Percentiles rank a stretch among this genome's conserved stretches.
Evolutionary conservation across 2,888 invertebrate species (phyloP).

Genomic region (Cenopis cana): DNA sequence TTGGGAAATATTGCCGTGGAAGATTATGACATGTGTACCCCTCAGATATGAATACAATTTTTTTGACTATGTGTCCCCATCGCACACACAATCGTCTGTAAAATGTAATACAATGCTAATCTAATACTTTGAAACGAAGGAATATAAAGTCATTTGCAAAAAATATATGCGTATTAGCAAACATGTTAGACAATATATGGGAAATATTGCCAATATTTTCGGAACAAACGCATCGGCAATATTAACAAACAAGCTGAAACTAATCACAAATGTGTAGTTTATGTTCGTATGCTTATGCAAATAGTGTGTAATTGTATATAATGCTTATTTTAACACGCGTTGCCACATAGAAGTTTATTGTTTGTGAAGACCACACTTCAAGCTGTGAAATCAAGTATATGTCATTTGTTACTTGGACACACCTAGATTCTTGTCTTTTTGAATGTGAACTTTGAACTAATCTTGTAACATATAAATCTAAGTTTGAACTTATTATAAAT

Average conservation of each 20-base stretch:
- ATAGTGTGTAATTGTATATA: conserved; percentile 6
- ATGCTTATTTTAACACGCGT: conserved; percentile 14
- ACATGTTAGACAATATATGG: neutral
- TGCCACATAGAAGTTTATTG: conserved; percentile 17
- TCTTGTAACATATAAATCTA: neutral
- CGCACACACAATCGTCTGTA: neutral
- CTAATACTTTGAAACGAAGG: neutral
- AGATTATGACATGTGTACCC: no score
- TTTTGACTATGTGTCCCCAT: neutral
- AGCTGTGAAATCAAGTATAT: conserved; percentile 8
- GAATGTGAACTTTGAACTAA: conserved; percentile 2
- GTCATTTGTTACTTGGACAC: neutral
- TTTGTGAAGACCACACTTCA: conserved; percentile 13
- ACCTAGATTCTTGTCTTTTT: neutral
- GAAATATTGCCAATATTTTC: conserved; percentile 15
- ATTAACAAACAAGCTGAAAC: neutral
- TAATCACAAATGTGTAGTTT: neutral
- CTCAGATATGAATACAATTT: no score
- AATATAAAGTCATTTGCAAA: neutral
- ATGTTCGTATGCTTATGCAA: conserved; percentile 6
- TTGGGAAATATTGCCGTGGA: neutral
- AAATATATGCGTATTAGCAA: neutral
- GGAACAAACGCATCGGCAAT: neutral
- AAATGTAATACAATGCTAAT: neutral
- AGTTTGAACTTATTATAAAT: no score